phyloP scores from a whole-genome alignment of 2,888 invertebrate genomes.

The Hypomecis punctinalis region DNA sequence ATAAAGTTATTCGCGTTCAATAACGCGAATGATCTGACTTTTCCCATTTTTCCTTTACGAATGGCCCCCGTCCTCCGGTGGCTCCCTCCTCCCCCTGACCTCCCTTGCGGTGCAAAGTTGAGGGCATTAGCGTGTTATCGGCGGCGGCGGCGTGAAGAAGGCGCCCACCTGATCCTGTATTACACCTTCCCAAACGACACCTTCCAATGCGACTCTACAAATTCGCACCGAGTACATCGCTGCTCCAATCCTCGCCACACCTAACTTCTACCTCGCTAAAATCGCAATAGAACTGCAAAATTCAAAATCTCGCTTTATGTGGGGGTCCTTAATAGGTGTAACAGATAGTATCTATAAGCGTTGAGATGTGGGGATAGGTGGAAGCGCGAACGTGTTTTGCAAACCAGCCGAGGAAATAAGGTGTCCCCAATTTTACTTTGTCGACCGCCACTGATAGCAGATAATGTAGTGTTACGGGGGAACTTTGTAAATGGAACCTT shows the following conservation, averaged over 20 bases:
- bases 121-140: conserved; percentile 85
- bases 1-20: conserved; percentile 83
- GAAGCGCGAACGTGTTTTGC: conserved; percentile 84
- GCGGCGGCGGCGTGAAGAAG: conserved; percentile 80
- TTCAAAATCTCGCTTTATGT: conserved; percentile 32
- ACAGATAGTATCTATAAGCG: conserved; percentile 83
- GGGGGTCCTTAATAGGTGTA: conserved; percentile 68
- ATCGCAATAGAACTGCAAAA: conserved; percentile 56
- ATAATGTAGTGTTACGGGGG: conserved; percentile 74
- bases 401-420: conserved; percentile 82
- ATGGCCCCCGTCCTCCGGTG: conserved; percentile 56
- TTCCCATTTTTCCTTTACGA: conserved; percentile 79
- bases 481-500: conserved; percentile 68
- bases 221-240: conserved; percentile 51
- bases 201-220: conserved; percentile 47
- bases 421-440: conserved; percentile 82
- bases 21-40: conserved; percentile 82
- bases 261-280: conserved; percentile 32
- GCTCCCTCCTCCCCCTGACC: conserved; percentile 50
- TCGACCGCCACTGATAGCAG: conserved; percentile 77
- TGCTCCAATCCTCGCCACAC: conserved; percentile 28
- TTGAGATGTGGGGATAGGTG: conserved; percentile 84
- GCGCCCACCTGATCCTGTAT: conserved; percentile 78
- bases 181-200: conserved; percentile 54
- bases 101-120: conserved; percentile 84